Base-by-base conservation (phyloP, 2,888 invertebrate genomes). In the Ypsolopha scabrella region DNA sequence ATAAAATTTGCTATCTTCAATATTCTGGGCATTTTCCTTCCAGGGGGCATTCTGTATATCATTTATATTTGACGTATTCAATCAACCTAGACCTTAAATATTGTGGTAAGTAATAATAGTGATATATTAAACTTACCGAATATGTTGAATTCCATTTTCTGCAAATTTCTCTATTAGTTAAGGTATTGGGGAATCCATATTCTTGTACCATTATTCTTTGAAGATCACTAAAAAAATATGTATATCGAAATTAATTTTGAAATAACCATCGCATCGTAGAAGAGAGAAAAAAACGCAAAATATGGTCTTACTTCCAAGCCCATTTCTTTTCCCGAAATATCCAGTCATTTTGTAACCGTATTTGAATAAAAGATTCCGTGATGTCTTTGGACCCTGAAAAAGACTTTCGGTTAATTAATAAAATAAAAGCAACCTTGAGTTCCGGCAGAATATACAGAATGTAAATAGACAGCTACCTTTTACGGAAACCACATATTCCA, bases 321-420 rank as follows among this genome's bases (percentile, higher is more conserved):
- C 80, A 80, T 60, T 80, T 78, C 54, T 70, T 75, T 57, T 79
- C 75, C 57, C 74, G 71, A 55, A 87, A 87, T 55, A 87, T 56
- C 78, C 79, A 80, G 55, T 87, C 87, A 54, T 87, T 74, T 62
- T 86, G 86, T 48, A 87, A 53, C 52, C 86, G 68, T 33, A 86
- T 72, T 59, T 87, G 85, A 59, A 87, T 81, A 53, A 87, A 86
- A 4, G 76, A 70, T 58, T 86, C 85, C 4, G 86, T 87, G 48
- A 86, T 79, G 54, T 86, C 77, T 62, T 76, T 80, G 1, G 83
- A 72, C 87, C 87, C 87, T 87, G 68, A 6, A 65, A 71, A 13
- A 41, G 24, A 24, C 34, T 24, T 24, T 24, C 24, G 24, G 24
- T 35, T 34, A 43, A n/a, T 24, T 6, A 10, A 48, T 39, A 10